phyloP scores from a whole-genome alignment of 2,113 vertebrate genomes.

The Paralichthys olivaceus region DNA sequence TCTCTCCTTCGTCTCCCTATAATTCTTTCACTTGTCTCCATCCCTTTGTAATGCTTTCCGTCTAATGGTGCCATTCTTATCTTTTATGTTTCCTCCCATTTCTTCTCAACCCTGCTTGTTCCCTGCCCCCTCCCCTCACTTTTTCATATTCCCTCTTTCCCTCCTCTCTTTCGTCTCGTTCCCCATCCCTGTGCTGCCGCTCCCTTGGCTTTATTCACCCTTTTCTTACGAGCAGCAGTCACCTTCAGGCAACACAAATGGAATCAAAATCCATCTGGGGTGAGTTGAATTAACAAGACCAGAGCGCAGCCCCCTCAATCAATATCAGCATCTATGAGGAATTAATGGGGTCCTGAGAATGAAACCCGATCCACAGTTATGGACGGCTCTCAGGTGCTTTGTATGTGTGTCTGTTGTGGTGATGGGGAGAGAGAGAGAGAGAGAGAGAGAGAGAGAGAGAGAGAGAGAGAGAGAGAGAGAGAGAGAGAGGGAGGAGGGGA shows the following conservation, averaged over 20 bases:
- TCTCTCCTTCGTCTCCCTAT: not conserved
- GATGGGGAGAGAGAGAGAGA: constrained; percentile 1
- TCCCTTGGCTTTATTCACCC: constrained; percentile 32
- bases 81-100: not conserved
- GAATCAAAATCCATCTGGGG: constrained; percentile 64
- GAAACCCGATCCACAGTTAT: constrained; percentile 69
- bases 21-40: not conserved
- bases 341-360: constrained; percentile 73
- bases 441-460: too few species aligned
- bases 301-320: constrained; percentile 61
- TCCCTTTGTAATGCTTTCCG: not conserved
- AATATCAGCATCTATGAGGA: constrained; percentile 71
- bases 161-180: not conserved
- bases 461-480: not conserved
- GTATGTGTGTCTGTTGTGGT: constrained; percentile 27
- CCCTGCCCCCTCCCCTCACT: not conserved
- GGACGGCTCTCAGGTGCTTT: constrained; percentile 27
- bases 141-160: not conserved
- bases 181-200: not conserved
- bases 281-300: constrained; percentile 73
- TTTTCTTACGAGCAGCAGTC: constrained; percentile 49
- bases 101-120: not conserved
- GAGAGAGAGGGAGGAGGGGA: too few species aligned
- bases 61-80: not conserved
- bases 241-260: constrained; percentile 59